phyloP scores from a whole-genome alignment of 2,113 vertebrate species.

The Sceloporus tristichus region DNA sequence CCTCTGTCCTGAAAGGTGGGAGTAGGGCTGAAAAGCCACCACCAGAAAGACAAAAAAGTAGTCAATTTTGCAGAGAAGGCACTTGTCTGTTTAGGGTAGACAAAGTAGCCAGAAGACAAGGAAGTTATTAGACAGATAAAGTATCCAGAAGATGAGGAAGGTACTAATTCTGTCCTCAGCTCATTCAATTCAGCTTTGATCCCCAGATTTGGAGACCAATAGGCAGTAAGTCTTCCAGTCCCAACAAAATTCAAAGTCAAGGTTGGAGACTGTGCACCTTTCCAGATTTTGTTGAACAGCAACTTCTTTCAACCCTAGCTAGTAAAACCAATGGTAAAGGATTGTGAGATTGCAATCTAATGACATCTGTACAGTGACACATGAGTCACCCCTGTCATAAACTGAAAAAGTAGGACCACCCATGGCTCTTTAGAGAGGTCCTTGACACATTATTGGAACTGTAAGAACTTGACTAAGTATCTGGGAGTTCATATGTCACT shows the following conservation, averaged over 20 bases:
- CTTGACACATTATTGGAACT: not conserved
- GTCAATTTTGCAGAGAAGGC: no score
- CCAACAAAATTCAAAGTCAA: not conserved
- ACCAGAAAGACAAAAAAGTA: not conserved
- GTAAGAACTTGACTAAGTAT: not conserved
- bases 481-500: not conserved
- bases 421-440: not conserved
- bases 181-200: not conserved
- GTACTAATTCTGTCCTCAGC: not conserved
- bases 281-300: no score
- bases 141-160: not conserved
- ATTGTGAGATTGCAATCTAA: no score
- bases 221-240: not conserved
- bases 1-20: not conserved
- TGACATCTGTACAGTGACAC: no score
- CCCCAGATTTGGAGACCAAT: not conserved
- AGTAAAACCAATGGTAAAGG: no score
- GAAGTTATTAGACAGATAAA: not conserved
- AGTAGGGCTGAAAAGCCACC: not conserved
- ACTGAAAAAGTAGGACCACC: not conserved
- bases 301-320: no score
- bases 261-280: no score
- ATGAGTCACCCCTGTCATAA: not conserved
- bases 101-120: no score
- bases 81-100: no score